Evolutionary conservation across 1,140 invertebrate species (phyloP).

Genomic region (Gryllus bimaculatus): DNA sequence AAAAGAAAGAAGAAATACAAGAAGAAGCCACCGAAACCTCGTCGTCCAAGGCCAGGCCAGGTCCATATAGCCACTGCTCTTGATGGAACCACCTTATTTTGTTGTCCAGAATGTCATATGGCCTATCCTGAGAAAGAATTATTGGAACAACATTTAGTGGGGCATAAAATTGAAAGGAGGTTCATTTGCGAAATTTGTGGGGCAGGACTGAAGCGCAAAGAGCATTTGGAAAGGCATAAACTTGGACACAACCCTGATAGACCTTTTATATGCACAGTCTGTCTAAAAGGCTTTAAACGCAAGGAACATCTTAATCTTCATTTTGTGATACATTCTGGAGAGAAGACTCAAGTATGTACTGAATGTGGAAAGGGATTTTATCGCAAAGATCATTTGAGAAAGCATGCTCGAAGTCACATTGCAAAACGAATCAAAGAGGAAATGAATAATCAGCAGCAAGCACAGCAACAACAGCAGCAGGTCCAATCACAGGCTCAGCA

Average conservation of each 20-base stretch:
- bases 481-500: slow-evolving; percentile 25
- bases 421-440: slow-evolving; percentile 59
- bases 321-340: slow-evolving; percentile 68
- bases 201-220: slow-evolving; percentile 64
- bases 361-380: slow-evolving; percentile 71
- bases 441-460: slow-evolving; percentile 27
- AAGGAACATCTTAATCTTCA: slow-evolving; percentile 72
- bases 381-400: slow-evolving; percentile 70
- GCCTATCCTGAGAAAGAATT: slow-evolving; percentile 66
- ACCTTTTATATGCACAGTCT: slow-evolving; percentile 64
- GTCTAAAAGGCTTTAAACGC: slow-evolving; percentile 65
- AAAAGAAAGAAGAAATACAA: slow-evolving; percentile 71
- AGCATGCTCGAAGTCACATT: slow-evolving; percentile 64
- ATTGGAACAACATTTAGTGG: slow-evolving; percentile 61
- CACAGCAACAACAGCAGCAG: slow-evolving; percentile 18
- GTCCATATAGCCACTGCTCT: slow-evolving; percentile 60
- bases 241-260: slow-evolving; percentile 67
- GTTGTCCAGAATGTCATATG: slow-evolving; percentile 71
- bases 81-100: slow-evolving; percentile 61
- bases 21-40: slow-evolving; percentile 64
- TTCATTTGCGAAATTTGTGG: slow-evolving; percentile 49
- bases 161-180: slow-evolving; percentile 65
- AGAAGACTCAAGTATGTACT: slow-evolving; percentile 64
- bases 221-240: slow-evolving; percentile 69
- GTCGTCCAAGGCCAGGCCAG: slow-evolving; percentile 58